Base-by-base conservation (phyloP, 2,797 vertebrate species). In the Hypotaenidia okinawae region DNA sequence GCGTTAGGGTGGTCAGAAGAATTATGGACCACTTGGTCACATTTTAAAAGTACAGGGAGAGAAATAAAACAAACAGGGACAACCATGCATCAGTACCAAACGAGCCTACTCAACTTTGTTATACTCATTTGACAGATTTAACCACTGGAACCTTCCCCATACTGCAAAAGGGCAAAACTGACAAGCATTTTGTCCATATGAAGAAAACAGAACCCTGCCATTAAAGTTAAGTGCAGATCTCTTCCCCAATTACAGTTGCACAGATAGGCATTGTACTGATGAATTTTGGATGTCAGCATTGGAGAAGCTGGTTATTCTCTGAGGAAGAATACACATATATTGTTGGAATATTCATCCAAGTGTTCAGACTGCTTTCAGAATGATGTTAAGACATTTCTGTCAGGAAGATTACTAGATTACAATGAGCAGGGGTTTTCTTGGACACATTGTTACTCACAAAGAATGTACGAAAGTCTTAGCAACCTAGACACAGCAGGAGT, bases 41-140 rank as follows among this genome's bases (percentile, higher is more conserved):
- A 67, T 73, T 84, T 82, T 79, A 79, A 88, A 25, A 67, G 58
- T 16, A n/a, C 0, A 78, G 41, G 32, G 76, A 76, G 51, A 69
- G 10, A 93, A 90, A 90, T 33, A 90, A 93, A 90, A 88, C 33
- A 89, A 86, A 82, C 8, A 23, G 21, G 41, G 41, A 91, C 24
- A 43, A 43, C 1, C 0, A 49, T 66, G 30, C 19, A 55, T 32
- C 4, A 0, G 1, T 54, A 47, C 19, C 45, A 51, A 92, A 90
- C 18, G 74, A 41, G 16, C n/a, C n/a, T 28, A 22, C 33, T 83
- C 27, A 47, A 15, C 35, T 51, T 35, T 43, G 21, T 55, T 54
- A 5, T 27, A 43, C 45, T 83, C 24, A 16, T 70, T 1, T 0
- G 18, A 75, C 17, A 88, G 54, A 86, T 62, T 75, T 81, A 81